Evolutionary conservation across 2,797 vertebrate genomes (phyloP).

Genomic region (Catharus ustulatus): DNA sequence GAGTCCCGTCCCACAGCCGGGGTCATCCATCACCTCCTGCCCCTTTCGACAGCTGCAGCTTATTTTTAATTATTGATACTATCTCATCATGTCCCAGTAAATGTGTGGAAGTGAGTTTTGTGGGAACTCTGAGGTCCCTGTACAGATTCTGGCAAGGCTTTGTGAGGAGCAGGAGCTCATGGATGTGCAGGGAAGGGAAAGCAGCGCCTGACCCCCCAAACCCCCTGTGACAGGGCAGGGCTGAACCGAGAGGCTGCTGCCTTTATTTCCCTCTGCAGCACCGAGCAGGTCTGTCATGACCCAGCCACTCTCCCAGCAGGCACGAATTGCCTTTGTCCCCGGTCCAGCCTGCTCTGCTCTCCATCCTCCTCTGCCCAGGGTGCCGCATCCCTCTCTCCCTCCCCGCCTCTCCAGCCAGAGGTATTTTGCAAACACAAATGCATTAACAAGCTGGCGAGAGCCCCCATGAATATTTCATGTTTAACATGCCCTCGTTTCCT

Average conservation of each 20-base stretch:
- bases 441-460: conserved; percentile 70
- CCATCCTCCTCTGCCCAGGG: neutral
- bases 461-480: conserved; percentile 75
- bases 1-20: neutral
- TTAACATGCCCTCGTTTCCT: conserved; percentile 70
- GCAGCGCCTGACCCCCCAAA: neutral
- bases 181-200: rapidly evolving
- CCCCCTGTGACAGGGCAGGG: neutral
- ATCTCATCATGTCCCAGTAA: neutral
- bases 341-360: rapidly evolving
- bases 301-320: neutral
- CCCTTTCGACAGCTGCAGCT: neutral
- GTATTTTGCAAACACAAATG: conserved; percentile 71
- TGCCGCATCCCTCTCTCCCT: neutral
- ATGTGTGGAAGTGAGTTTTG: neutral
- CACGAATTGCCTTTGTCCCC: neutral
- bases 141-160: neutral
- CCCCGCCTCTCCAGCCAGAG: conserved; percentile 8
- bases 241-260: rapidly evolving
- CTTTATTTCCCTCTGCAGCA: neutral
- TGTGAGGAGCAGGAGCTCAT: neutral
- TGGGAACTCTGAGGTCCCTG: neutral
- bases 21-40: conserved; percentile 4
- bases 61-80: conserved; percentile 44
- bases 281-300: neutral